A percentile compares a stretch with the other conserved stretches of the same genome.
phyloP scores from a whole-genome alignment of 2,888 invertebrate species.

The Zhuqinia jingwanae region DNA sequence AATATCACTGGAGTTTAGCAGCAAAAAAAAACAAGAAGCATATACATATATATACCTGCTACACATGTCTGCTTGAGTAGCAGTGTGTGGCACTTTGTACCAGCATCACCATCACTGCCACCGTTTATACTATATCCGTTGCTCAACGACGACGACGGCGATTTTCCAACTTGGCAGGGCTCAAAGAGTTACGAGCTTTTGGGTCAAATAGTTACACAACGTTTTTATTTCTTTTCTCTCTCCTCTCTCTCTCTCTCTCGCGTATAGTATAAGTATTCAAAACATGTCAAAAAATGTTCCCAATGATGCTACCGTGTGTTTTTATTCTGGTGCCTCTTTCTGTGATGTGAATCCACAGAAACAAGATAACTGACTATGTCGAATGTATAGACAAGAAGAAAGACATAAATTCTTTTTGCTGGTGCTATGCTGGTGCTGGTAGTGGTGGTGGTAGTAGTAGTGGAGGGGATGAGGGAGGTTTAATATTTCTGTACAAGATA shows the following conservation, averaged over 20 bases:
- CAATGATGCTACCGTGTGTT: background rate
- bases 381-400: background rate
- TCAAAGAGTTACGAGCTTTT: constrained; percentile 61
- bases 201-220: constrained; percentile 61
- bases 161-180: constrained; percentile 18
- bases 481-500: constrained; percentile 1
- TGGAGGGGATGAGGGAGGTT: background rate
- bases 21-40: too few relatives aligned
- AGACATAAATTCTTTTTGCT: constrained; percentile 11
- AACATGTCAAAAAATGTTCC: constrained; percentile 60
- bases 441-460: background rate
- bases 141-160: background rate
- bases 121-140: background rate
- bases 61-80: too few relatives aligned
- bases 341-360: background rate
- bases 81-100: too few relatives aligned
- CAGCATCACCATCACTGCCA: too few relatives aligned
- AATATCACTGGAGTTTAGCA: background rate
- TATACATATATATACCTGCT: too few relatives aligned
- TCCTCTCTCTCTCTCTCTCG: constrained; percentile 6
- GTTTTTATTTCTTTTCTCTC: constrained; percentile 41
- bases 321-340: background rate
- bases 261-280: constrained; percentile 48
- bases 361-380: background rate
- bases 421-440: background rate